Evolutionary conservation across 1,140 invertebrate genomes (phyloP).

Genomic region (Aphelenchoides fujianensis): DNA sequence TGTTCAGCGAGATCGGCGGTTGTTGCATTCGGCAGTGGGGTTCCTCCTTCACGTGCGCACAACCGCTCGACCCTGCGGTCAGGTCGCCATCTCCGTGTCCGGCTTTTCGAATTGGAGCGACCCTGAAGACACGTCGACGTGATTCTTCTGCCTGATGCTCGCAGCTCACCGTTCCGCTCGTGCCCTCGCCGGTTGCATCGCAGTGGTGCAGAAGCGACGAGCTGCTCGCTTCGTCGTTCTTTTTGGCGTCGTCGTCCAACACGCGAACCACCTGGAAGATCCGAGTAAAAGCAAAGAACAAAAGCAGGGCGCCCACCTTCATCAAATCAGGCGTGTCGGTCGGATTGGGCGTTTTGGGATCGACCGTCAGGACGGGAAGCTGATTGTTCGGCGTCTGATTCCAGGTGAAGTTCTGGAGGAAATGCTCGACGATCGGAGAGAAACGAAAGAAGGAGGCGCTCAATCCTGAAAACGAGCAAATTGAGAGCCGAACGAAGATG

Average conservation of each 20-base stretch:
- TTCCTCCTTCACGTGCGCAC: constrained; percentile 27
- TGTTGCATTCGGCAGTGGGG: constrained; percentile 16
- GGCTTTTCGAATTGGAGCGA: too few species aligned
- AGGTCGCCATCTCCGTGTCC: too few species aligned
- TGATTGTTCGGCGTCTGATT: constrained; percentile 31
- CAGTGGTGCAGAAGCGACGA: not conserved
- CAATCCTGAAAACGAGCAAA: constrained; percentile 40
- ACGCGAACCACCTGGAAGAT: constrained; percentile 32
- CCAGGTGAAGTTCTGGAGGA: constrained; percentile 46
- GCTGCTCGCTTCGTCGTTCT: constrained; percentile 15
- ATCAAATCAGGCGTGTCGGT: constrained; percentile 41
- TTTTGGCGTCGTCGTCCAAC: constrained; percentile 34
- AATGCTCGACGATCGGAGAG: constrained; percentile 59
- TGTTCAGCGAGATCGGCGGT: constrained; percentile 7
- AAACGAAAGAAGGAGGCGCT: constrained; percentile 58
- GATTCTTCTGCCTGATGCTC: not conserved
- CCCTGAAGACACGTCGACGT: too few species aligned
- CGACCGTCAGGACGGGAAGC: constrained; percentile 42
- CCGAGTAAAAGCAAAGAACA: not conserved
- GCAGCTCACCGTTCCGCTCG: constrained; percentile 8
- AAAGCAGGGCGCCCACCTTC: constrained; percentile 20
- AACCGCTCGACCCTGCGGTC: too few species aligned
- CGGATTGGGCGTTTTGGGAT: constrained; percentile 44
- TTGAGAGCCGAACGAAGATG: too few species aligned
- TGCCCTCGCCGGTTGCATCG: constrained; percentile 5